These are phyloP conservation scores for Pogonocichla stellata DNA, from an alignment of 2,113 vertebrate species.

Conservation along the genomic window DNA sequence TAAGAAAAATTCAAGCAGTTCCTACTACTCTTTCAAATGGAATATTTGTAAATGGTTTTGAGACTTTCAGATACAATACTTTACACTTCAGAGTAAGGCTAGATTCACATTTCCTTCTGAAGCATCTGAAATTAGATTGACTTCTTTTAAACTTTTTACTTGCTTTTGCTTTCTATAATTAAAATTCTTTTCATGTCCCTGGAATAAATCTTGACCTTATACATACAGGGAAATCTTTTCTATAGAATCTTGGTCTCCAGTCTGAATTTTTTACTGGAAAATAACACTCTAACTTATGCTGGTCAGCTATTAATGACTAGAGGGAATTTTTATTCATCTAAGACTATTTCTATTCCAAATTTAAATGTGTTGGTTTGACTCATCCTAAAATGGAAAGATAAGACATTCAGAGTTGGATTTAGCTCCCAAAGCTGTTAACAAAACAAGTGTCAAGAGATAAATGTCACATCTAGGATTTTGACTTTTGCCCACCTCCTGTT, in stretches of 20 bases:
- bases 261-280: background rate
- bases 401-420: conserved; percentile 6
- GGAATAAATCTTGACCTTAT: background rate
- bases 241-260: background rate
- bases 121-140: background rate
- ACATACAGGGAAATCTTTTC: background rate
- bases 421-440: background rate
- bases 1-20: background rate
- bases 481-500: conserved; percentile 10
- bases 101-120: background rate
- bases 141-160: background rate
- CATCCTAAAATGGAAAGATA: background rate
- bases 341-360: background rate
- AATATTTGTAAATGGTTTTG: background rate
- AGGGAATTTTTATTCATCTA: background rate
- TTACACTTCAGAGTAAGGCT: background rate
- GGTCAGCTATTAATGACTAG: background rate
- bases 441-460: conserved; percentile 15
- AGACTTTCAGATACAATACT: background rate
- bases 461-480: background rate
- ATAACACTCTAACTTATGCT: background rate
- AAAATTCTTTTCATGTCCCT: background rate
- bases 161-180: background rate
- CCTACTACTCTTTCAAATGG: background rate
- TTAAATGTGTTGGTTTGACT: background rate